Evolutionary conservation across 2,888 invertebrate species (phyloP).

Genomic region (Autographa pulchrina): DNA sequence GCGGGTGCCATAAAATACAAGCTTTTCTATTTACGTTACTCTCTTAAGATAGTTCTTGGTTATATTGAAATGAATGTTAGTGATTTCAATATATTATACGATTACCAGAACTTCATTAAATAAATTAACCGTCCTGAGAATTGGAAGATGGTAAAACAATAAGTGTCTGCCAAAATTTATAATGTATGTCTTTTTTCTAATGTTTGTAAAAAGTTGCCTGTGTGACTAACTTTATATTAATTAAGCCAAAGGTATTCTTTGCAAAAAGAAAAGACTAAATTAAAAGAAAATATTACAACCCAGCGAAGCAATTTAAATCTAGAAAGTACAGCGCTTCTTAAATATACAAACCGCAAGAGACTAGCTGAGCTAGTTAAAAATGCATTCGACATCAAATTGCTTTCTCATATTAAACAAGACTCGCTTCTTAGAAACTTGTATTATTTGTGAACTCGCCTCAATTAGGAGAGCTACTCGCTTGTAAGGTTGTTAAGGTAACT

Average conservation of each 20-base stretch:
- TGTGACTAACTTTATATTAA: no score
- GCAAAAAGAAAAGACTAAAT: no score
- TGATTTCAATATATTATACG: not conserved
- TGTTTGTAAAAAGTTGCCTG: no score
- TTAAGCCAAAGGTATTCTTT: no score
- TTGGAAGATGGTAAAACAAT: no score
- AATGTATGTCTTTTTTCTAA: no score
- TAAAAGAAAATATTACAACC: not conserved
- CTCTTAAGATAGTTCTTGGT: not conserved
- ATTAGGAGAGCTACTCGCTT: conserved; percentile 11
- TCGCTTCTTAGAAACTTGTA: not conserved
- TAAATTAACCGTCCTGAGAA: no score
- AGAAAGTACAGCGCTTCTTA: not conserved
- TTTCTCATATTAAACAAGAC: not conserved
- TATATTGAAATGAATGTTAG: no score
- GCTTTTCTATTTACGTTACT: not conserved
- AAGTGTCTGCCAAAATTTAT: no score
- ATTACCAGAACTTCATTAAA: no score
- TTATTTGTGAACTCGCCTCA: conserved; percentile 14
- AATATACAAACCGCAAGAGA: conserved; percentile 4
- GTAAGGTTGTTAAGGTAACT: not conserved
- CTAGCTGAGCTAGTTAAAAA: conserved; percentile 1
- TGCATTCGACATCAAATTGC: not conserved
- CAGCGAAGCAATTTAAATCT: not conserved
- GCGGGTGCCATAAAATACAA: conserved; percentile 3